These are phyloP conservation scores for Nomada ruficornis DNA, from an alignment of 2,888 invertebrate genomes.

Conservation along the genomic window DNA sequence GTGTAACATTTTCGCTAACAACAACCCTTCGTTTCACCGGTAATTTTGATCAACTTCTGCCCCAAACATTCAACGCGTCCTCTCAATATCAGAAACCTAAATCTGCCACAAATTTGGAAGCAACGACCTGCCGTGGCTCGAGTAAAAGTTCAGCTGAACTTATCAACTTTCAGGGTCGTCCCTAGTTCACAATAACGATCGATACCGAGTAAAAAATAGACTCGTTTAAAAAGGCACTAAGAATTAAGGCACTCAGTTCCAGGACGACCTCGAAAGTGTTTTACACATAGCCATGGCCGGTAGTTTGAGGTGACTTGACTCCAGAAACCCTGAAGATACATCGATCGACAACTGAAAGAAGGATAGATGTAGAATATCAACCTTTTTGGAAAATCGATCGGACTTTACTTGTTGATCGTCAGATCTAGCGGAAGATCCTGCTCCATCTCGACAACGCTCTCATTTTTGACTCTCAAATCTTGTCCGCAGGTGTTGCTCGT, in stretches of 20 bases:
- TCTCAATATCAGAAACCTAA: background rate
- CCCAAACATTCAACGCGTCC: slow-evolving; percentile 6
- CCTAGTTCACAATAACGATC: background rate
- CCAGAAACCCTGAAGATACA: background rate
- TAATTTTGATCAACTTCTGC: background rate
- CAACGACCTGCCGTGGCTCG: slow-evolving; percentile 28
- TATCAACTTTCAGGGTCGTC: slow-evolving; percentile 28
- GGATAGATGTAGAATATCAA: background rate
- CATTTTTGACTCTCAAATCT: slow-evolving; percentile 84
- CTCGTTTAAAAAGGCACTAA: background rate
- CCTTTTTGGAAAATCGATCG: background rate
- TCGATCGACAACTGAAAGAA: background rate
- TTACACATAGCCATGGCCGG: slow-evolving; percentile 8
- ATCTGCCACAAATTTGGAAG: background rate
- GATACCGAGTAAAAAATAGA: background rate
- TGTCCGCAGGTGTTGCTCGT: slow-evolving; percentile 77
- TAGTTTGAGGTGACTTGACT: background rate
- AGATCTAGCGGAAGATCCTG: slow-evolving; percentile 84
- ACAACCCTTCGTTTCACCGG: slow-evolving; percentile 13
- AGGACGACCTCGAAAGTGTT: slow-evolving; percentile 29
- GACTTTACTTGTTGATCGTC: slow-evolving; percentile 82
- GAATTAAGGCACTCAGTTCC: background rate
- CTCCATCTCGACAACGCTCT: slow-evolving; percentile 81
- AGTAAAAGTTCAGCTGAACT: background rate
- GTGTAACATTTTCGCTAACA: slow-evolving; percentile 34